Evolutionary conservation across 2,113 vertebrate species (phyloP), one percentile per base, ranked within the genome.

Genomic region (Channa argus): DNA sequence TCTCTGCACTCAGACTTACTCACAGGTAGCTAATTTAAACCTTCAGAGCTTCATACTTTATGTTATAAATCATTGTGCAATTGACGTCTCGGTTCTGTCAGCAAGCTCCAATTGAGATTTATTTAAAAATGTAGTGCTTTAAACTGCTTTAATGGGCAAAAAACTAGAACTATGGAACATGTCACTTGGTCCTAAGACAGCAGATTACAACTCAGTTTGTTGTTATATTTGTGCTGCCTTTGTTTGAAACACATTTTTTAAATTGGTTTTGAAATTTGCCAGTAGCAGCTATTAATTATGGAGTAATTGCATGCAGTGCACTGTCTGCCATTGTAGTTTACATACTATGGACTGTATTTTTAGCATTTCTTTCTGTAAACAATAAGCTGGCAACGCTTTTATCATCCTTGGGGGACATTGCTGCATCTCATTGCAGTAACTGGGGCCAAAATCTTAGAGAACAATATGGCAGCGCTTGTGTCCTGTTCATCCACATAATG

Each of bases 401-500:
- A 73, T 37, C 14, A 11, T 75, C 64, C 80, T 82, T 77, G 52
- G 74, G 82, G 81, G 70, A 85, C 67, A 79, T 34, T 79, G 77
- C 58, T 85, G 69, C 79, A 78, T 76, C 66, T 51, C 55, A 65
- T 45, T 72, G 74, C 55, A 67, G 70, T 50, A 89, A 82, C 62
- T 72, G 13, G 62, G 41, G 87, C 85, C 83, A 91, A 83, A 84
- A 85, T 87, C 82, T 79, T 71, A 54, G 58, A 74, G 62, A 85
- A 84, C 86, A 90, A 92, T 86, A 89, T 86, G 84, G 73, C 67
- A 68, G 71, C 2, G 43, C 67, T 82, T 69, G 81, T 82, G 77
- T 89, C 83, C 70, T 75, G 75, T 66, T 86, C 68, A 54, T 73
- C 63, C 76, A 72, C 49, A 79, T 81, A 84, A 87, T 82, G 74